Conservation (phyloP, 1,140 invertebrate genomes). For the Zaprionus lachaisei region DNA sequence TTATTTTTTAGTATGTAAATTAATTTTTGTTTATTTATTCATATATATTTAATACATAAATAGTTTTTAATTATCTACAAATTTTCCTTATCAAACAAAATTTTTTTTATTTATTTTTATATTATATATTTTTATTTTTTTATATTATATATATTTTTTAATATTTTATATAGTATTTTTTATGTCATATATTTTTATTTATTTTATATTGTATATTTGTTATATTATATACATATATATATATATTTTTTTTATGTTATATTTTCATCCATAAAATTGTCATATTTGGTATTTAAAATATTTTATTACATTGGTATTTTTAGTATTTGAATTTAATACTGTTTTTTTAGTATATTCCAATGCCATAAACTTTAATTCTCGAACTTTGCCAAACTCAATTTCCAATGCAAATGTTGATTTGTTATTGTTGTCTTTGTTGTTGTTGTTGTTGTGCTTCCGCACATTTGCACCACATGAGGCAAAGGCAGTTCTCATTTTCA, state of each 20-base stretch:
- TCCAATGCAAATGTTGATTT: conserved; percentile 14
- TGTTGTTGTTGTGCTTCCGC: conserved; percentile 11
- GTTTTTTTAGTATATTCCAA: background rate
- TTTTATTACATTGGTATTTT: background rate
- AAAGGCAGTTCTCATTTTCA: conserved; percentile 15
- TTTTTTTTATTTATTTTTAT: too few relatives aligned
- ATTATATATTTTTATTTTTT: too few relatives aligned
- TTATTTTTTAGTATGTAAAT: too few relatives aligned
- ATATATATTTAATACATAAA: too few relatives aligned
- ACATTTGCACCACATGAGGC: conserved; percentile 12
- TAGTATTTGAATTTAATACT: background rate
- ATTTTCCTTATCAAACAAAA: too few relatives aligned
- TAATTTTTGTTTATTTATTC: too few relatives aligned
- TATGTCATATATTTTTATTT: too few relatives aligned
- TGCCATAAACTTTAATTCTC: background rate
- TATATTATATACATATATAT: too few relatives aligned
- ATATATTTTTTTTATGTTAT: background rate
- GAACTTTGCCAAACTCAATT: conserved; percentile 19
- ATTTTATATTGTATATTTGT: too few relatives aligned
- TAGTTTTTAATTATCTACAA: too few relatives aligned
- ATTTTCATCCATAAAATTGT: background rate
- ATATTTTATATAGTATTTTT: too few relatives aligned
- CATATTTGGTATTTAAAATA: background rate
- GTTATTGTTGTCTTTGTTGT: background rate
- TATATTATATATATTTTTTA: too few relatives aligned